These are phyloP conservation scores for Hymenochirus boettgeri DNA, from an alignment of 2,113 vertebrate species.

Conservation along the genomic window DNA sequence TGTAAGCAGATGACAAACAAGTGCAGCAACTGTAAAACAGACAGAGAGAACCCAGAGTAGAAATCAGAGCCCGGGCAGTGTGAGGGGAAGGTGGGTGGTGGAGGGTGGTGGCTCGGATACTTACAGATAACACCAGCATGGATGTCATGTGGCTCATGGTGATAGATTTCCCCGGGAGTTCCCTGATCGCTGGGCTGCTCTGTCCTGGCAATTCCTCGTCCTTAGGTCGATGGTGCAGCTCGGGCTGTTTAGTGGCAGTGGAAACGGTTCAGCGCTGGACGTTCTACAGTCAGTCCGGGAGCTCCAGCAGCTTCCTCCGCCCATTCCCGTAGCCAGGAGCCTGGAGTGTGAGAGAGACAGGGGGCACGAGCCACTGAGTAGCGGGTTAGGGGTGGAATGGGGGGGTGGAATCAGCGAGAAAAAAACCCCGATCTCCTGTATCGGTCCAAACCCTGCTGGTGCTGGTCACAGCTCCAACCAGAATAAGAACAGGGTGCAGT, in stretches of 20 bases:
- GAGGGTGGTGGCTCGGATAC: constrained; percentile 44
- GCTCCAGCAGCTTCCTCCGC: constrained; percentile 20
- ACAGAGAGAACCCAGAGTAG: background rate
- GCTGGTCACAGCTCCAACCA: background rate
- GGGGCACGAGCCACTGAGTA: background rate
- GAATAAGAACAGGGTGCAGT: background rate
- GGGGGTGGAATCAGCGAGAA: background rate
- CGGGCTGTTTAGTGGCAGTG: constrained; percentile 25
- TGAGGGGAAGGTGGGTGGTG: background rate
- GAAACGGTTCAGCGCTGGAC: constrained; percentile 44
- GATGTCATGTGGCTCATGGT: constrained; percentile 61
- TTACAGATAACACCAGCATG: constrained; percentile 69
- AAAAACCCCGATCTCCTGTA: background rate
- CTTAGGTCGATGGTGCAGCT: constrained; percentile 10
- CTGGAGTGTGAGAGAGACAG: background rate
- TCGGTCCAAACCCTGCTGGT: background rate
- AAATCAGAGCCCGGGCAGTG: background rate
- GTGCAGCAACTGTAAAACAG: constrained; percentile 78
- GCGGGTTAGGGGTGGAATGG: too few species aligned
- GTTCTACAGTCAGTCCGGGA: constrained; percentile 42
- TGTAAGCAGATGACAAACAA: constrained; percentile 89
- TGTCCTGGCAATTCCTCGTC: constrained; percentile 8
- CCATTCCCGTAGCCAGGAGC: constrained; percentile 32
- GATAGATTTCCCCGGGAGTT: background rate
- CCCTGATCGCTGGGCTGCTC: background rate